phyloP scores from a whole-genome alignment of 1,140 invertebrate species.

The Oryctes rhinoceros region DNA sequence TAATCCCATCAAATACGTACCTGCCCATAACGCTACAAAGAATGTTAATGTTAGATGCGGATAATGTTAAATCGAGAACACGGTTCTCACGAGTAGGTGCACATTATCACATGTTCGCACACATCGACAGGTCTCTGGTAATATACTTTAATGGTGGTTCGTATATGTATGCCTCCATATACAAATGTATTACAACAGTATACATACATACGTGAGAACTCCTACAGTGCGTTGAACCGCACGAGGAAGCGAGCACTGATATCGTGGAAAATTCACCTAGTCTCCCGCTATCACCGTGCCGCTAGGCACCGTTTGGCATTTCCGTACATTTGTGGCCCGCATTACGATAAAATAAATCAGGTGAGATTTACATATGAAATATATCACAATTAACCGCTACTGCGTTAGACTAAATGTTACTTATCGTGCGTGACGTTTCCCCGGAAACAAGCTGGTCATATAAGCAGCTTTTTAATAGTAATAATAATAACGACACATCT shows the following conservation, averaged over 20 bases:
- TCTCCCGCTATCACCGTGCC: constrained; percentile 32
- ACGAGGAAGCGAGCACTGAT: constrained; percentile 41
- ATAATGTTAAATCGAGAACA: constrained; percentile 29
- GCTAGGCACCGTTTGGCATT: constrained; percentile 26
- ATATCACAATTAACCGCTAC: neutral
- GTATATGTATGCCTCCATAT: neutral
- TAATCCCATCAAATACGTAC: too few species aligned
- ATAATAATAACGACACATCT: too few species aligned
- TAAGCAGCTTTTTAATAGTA: too few species aligned
- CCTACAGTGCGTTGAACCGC: constrained; percentile 41
- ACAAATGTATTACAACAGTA: neutral
- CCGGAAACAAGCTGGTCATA: too few species aligned
- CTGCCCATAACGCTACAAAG: too few species aligned
- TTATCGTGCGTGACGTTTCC: too few species aligned
- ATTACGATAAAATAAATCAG: constrained; percentile 38
- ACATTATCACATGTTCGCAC: constrained; percentile 34
- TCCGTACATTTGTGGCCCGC: constrained; percentile 29
- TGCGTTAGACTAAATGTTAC: too few species aligned
- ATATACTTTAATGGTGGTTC: neutral
- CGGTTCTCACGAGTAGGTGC: constrained; percentile 42
- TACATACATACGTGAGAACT: constrained; percentile 35
- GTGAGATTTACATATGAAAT: constrained; percentile 26
- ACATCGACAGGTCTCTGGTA: neutral
- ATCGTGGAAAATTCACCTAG: constrained; percentile 39
- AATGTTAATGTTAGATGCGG: neutral